phyloP scores from a whole-genome alignment of 2,888 invertebrate genomes.

The Zygogramma bicolorata region DNA sequence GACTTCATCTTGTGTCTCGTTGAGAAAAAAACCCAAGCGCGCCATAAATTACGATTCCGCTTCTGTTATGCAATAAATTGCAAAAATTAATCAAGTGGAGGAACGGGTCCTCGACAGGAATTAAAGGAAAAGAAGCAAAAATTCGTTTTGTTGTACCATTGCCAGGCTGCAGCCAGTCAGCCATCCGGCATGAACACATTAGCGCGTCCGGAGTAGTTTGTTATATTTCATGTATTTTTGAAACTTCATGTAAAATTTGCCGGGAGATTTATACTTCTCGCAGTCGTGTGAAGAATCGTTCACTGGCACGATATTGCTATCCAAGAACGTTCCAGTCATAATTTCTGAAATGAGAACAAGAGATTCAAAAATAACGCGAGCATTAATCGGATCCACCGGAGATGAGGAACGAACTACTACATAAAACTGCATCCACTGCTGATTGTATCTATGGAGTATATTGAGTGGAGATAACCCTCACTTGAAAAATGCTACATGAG shows the following conservation, averaged over 20 bases:
- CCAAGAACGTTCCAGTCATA: conserved; percentile 2
- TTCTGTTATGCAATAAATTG: conserved; percentile 60
- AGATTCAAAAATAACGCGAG: neutral
- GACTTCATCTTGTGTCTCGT: conserved; percentile 41
- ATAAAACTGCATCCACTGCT: neutral
- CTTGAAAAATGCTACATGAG: too few species aligned
- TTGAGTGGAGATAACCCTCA: too few species aligned
- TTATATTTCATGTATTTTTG: conserved; percentile 39
- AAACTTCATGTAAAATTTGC: conserved; percentile 31
- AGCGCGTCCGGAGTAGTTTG: conserved; percentile 35
- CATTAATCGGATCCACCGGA: neutral
- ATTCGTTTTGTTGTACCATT: conserved; percentile 54
- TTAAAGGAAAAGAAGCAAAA: conserved; percentile 56
- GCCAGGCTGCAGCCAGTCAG: conserved; percentile 52
- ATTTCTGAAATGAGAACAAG: neutral
- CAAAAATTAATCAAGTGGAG: conserved; percentile 61
- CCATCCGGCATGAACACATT: conserved; percentile 39
- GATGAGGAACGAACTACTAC: neutral
- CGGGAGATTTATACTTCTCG: conserved; percentile 26
- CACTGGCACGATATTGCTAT: conserved; percentile 1
- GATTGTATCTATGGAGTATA: too few species aligned
- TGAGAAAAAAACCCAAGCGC: conserved; percentile 40
- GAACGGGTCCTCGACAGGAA: conserved; percentile 55
- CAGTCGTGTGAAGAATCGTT: conserved; percentile 24
- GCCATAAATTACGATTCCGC: conserved; percentile 57